Evolutionary conservation across 2,113 vertebrate species (phyloP), one percentile per base, ranked within the genome.

Genomic region (Varanus komodoensis): DNA sequence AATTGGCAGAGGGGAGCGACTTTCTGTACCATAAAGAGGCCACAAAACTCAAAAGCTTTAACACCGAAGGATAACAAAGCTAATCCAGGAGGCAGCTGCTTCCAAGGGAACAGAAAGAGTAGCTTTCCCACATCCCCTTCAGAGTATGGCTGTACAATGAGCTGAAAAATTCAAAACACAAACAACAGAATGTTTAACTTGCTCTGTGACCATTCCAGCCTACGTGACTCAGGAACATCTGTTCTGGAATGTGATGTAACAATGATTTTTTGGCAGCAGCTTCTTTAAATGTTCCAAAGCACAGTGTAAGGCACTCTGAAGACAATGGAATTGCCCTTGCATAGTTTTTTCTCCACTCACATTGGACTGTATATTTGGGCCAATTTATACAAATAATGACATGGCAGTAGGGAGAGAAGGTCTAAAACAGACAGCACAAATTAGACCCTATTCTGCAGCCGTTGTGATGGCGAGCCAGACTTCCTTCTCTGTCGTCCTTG

Each of bases 221-320:
- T 74, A 64, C n/a, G 23, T 32, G 73, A 38, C 52, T 48, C 69
- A 92, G 52, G 90, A 67, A 44, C 29, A 86, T 32, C 79, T 23
- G n/a, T 44, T 89, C 34, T 90, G 71, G 52, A 91, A 82, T 3
- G 89, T 8, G 95, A 82, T 3, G 89, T 8, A 94, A 86, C 29
- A 57, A 17, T 44, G 8, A 38, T 79, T 71, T 52, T 44, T 81
- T 9, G 11, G 52, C 69, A 87, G 1, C 32, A 83, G 85, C 77
- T 68, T 14, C 27, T 64, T 57, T 57, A 54, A 23, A 12, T 88
- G 32, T 6, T 23, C 23, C 1, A 14, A 61, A 11, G 57, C 57
- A 61, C 57, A 34, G 34, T 12, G 4, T 74, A n/a, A 83, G 82
- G 82, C 9, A 38, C 61, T 44, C 68, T 21, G n/a, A 44, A 83